Percentiles rank a stretch among this genome's conserved stretches.
Conservation (phyloP, 2,113 vertebrate genomes). For the Poeciliopsis turrubarensis region DNA sequence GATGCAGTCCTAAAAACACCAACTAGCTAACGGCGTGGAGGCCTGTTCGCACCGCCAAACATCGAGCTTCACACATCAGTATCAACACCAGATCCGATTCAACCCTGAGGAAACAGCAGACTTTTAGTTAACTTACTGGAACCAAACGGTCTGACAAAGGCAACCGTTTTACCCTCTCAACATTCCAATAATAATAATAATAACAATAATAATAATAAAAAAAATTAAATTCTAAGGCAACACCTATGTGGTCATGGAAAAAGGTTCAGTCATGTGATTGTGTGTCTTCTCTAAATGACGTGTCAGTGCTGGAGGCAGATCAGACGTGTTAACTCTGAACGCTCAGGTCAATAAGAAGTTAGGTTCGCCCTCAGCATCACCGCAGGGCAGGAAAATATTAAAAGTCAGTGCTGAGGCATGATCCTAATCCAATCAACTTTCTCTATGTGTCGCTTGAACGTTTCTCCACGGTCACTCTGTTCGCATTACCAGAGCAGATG, state of each 20-base stretch:
- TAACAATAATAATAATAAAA: no score
- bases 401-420: slow-evolving; percentile 45
- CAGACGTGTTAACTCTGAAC: background rate
- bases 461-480: slow-evolving; percentile 4
- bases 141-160: background rate
- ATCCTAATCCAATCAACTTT: slow-evolving; percentile 20
- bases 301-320: slow-evolving; percentile 47
- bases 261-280: slow-evolving; percentile 49
- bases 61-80: slow-evolving; percentile 43
- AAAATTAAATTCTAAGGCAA: slow-evolving; percentile 7
- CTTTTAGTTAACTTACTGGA: slow-evolving; percentile 55
- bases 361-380: slow-evolving; percentile 1
- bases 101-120: slow-evolving; percentile 78
- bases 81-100: slow-evolving; percentile 59
- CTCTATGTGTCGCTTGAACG: background rate
- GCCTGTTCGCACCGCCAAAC: slow-evolving; percentile 24
- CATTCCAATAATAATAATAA: background rate
- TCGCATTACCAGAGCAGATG: slow-evolving; percentile 11
- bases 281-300: slow-evolving; percentile 31
- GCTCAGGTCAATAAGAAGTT: background rate
- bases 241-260: slow-evolving; percentile 52
- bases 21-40: slow-evolving; percentile 18
- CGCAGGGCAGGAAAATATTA: slow-evolving; percentile 4
- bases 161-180: slow-evolving; percentile 18
- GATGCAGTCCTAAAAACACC: slow-evolving; percentile 40